Conservation (phyloP, 2,888 invertebrate species). For the Drosophila atroscutellata region DNA sequence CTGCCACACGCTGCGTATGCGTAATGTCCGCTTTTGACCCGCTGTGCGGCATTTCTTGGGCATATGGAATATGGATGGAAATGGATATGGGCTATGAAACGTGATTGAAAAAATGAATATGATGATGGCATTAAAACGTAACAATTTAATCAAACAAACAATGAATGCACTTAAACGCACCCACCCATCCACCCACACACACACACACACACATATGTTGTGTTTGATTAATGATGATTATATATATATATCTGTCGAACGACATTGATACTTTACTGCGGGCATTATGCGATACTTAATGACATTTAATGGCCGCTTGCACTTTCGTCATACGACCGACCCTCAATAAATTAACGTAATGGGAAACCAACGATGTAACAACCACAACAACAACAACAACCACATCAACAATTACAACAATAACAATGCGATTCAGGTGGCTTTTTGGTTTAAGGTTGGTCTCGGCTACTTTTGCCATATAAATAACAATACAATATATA, state of each 20-base stretch:
- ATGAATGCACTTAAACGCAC: slow-evolving; percentile 2
- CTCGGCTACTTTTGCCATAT: slow-evolving; percentile 65
- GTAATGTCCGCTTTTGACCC: slow-evolving; percentile 37
- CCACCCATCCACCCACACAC: not conserved
- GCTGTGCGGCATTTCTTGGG: not conserved
- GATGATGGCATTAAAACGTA: slow-evolving; percentile 11
- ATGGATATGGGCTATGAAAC: slow-evolving; percentile 36
- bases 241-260: slow-evolving; percentile 1
- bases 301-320: slow-evolving; percentile 57
- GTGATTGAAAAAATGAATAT: slow-evolving; percentile 36
- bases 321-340: slow-evolving; percentile 33
- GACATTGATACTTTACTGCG: slow-evolving; percentile 43
- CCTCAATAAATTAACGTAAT: slow-evolving; percentile 36
- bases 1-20: slow-evolving; percentile 39
- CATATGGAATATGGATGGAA: slow-evolving; percentile 24
- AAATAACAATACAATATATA: not conserved
- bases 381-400: not conserved
- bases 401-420: slow-evolving; percentile 16
- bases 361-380: slow-evolving; percentile 17
- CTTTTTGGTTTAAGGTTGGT: slow-evolving; percentile 97
- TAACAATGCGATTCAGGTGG: slow-evolving; percentile 87
- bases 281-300: slow-evolving; percentile 44
- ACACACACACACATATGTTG: slow-evolving; percentile 6
- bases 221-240: slow-evolving; percentile 5
- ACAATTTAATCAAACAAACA: slow-evolving; percentile 27